A percentile compares a stretch with the other conserved stretches of the same genome.
Evolutionary conservation across 2,797 vertebrate species (phyloP).

Genomic region (Rousettus madagascariensis): DNA sequence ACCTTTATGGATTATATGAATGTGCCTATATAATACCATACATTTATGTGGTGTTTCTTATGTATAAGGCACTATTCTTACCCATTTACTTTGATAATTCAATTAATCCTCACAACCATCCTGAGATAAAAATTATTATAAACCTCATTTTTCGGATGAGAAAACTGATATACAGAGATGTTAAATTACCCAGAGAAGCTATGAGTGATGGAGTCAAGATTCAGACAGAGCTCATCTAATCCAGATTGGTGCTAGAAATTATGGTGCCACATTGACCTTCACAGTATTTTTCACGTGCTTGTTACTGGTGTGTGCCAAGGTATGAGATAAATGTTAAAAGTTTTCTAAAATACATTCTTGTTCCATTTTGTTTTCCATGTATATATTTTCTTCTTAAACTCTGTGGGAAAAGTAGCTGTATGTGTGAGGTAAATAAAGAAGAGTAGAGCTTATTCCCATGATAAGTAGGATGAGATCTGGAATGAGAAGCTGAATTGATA

Average conservation of each 20-base stretch:
- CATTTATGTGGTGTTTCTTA: background rate
- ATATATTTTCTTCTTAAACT: background rate
- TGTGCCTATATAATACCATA: background rate
- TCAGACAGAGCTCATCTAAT: background rate
- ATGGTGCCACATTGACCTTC: rapidly evolving
- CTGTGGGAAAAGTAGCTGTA: background rate
- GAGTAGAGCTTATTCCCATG: background rate
- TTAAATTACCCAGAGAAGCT: background rate
- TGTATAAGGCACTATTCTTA: background rate
- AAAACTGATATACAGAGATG: background rate
- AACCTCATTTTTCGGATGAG: background rate
- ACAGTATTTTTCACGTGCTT: background rate
- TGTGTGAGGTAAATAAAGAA: background rate
- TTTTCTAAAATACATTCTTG: background rate
- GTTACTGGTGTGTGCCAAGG: background rate
- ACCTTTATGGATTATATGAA: background rate
- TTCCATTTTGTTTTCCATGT: background rate
- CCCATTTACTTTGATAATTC: background rate
- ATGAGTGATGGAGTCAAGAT: background rate
- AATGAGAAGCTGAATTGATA: background rate
- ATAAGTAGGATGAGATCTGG: background rate
- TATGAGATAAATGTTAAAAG: background rate
- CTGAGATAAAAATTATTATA: background rate
- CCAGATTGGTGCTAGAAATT: background rate
- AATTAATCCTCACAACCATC: background rate